A percentile compares a stretch with the other conserved stretches of the same genome.
Evolutionary conservation across 2,113 vertebrate genomes (phyloP).

Genomic region (Arizona elegans): DNA sequence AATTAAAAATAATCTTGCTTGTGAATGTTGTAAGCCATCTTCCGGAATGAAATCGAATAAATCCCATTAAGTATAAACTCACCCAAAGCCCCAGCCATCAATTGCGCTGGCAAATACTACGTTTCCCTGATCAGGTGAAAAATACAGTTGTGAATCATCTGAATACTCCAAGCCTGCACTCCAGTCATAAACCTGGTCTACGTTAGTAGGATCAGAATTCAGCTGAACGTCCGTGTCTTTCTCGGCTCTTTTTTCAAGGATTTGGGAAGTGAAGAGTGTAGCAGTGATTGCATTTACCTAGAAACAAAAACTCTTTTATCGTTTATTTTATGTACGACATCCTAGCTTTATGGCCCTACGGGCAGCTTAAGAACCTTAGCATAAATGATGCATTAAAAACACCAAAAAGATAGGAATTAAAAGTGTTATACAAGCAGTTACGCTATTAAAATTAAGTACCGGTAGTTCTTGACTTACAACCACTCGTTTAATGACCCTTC

Average conservation of each 20-base stretch:
- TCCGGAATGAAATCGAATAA: neutral
- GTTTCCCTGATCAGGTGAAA: slow-evolving; percentile 93
- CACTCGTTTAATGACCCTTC: neutral
- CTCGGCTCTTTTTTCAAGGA: slow-evolving; percentile 91
- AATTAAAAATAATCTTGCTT: too few species aligned
- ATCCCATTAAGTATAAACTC: slow-evolving; percentile 25
- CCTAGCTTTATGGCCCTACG: neutral
- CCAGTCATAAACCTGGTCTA: slow-evolving; percentile 91
- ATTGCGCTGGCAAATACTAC: slow-evolving; percentile 93
- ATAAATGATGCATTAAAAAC: neutral
- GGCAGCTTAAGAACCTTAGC: neutral
- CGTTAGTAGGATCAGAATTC: slow-evolving; percentile 36
- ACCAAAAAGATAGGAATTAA: neutral
- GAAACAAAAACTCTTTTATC: neutral
- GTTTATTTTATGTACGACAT: neutral
- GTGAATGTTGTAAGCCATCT: neutral
- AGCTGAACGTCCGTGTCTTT: slow-evolving; percentile 68
- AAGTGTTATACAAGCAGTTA: neutral
- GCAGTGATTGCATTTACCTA: slow-evolving; percentile 96
- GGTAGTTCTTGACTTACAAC: neutral
- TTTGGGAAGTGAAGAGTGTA: slow-evolving; percentile 90
- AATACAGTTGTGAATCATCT: slow-evolving; percentile 94
- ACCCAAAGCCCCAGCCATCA: slow-evolving; percentile 98
- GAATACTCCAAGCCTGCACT: slow-evolving; percentile 87
- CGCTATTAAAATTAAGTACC: neutral